Evolutionary conservation across 2,113 vertebrate genomes (phyloP).

Genomic region (Athene cunicularia): DNA sequence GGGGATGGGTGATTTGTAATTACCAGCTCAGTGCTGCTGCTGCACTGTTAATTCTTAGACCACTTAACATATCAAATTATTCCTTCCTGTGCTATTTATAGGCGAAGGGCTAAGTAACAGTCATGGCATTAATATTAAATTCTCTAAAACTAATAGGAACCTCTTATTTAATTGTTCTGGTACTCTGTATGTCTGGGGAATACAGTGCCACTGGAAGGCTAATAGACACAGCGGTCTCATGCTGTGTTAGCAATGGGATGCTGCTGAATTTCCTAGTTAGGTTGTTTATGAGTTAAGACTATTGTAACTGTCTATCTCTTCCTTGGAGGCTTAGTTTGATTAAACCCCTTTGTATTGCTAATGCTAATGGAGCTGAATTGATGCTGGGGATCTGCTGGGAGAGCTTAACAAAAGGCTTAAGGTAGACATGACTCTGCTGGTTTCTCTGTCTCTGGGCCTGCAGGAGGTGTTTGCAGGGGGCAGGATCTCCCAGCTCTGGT

Average conservation of each 20-base stretch:
- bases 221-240: background rate
- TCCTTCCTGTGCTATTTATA: slow-evolving; percentile 45
- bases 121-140: slow-evolving; percentile 18
- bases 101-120: background rate
- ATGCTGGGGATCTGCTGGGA: background rate
- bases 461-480: rapidly evolving
- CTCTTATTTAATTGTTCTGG: slow-evolving; percentile 42
- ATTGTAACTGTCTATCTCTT: background rate
- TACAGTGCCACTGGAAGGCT: background rate
- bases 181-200: background rate
- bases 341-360: slow-evolving; percentile 23
- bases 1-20: background rate
- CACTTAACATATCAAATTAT: background rate
- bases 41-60: slow-evolving; percentile 24
- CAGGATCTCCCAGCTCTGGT: background rate
- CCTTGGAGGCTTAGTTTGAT: slow-evolving; percentile 20
- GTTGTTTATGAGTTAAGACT: background rate
- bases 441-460: background rate
- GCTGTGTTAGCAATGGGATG: background rate
- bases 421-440: background rate
- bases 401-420: background rate
- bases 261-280: background rate
- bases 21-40: slow-evolving; percentile 18
- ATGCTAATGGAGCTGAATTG: background rate
- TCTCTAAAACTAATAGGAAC: slow-evolving; percentile 7